Base-by-base conservation (phyloP, 2,888 invertebrate species). In the Temnothorax rugatulus region DNA sequence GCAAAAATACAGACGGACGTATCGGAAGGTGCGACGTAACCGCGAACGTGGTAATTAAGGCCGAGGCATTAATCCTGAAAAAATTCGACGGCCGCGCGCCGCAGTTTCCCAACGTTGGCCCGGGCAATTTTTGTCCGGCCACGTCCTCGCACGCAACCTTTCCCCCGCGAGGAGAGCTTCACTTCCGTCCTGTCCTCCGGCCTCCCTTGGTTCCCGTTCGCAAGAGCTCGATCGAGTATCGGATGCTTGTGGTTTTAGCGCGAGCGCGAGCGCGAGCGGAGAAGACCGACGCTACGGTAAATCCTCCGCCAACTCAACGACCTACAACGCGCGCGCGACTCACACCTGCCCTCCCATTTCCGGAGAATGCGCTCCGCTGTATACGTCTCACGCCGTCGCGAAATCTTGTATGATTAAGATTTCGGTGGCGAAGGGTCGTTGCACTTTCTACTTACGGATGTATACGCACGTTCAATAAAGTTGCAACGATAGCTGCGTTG, bases 191-290 rank as follows among this genome's bases (percentile, higher is more conserved):
- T 87, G 82, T 87, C 84, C 75, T 84, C 74, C 76, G 79, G 74
- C 44, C 25, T 5, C 15, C 66, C 69, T 84, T 7, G 81, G 81
- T 83, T 79, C 77, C 68, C 76, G n/a, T 57, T 83, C 41, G 29
- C 84, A 29, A 71, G 44, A 54, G 83, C 61, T 89, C 87, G 91
- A 90, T 91, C 89, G 89, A 87, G 89, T 88, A 88, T 88, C 86
- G 86, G 87, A 86, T 90, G 89, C 90, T 86, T 91, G 91, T 85
- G 91, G 91, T 91, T 90, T 88, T 85, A 85, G 83, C 87, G 82
- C 86, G 82, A 86, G 81, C 87, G 82, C 86, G 82, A 86, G 81
- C 79, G 79, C 88, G 88, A 84, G 47, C 71, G 64, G 50, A 79
- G 74, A 21, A 59, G 25, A 63, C 34, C 69, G 79, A 44, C 25